Base-by-base conservation (phyloP, 2,888 invertebrate species). In the Zygothrica quintamaculata region DNA sequence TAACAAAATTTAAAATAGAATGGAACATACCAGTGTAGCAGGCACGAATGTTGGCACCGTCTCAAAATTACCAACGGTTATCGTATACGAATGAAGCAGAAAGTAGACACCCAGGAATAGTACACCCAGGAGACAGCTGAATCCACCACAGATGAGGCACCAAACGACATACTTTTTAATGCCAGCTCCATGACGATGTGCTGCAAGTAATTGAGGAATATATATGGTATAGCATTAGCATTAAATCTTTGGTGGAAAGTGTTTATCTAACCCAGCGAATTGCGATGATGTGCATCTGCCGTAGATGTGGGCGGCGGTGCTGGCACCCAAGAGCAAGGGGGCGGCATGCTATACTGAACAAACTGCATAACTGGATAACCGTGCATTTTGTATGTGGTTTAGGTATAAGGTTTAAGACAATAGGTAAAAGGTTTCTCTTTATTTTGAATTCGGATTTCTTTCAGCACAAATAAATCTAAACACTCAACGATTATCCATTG, bases 21-120 rank as follows among this genome's bases (percentile, higher is more conserved):
- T 3, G 8, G 8, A 1, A 90, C 93, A 94, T 91, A 97, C 97
- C 95, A 97, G 95, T 74, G 96, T 95, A 60, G 97, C 97, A 33
- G 97, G 97, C 78, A 98, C 96, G 88, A 97, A 98, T 4, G 97
- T 97, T n/a, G 98, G 98, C 77, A 98, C 96, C 0, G 98, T 97
- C 92, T 98, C 98, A 90, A 98, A 94, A 88, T 97, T 93, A 18
- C 92, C 93, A 73, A 94, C 92, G 1, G 95, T 94, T 25, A 94
- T 94, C 37, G 96, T 96, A 89, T 95, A 94, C 36, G 95, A 94
- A 65, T 95, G 93, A 44, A 96, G 92, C 68, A 95, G 92, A 88
- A 95, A 94, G 90, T 95, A 96, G 29, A 96, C 94, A 37, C 95
- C 94, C 60, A 95, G 92, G 90, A 95, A 95, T 69, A 96, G 92